phyloP scores from a whole-genome alignment of 2,888 invertebrate species.

The Nomada goodeniana region DNA sequence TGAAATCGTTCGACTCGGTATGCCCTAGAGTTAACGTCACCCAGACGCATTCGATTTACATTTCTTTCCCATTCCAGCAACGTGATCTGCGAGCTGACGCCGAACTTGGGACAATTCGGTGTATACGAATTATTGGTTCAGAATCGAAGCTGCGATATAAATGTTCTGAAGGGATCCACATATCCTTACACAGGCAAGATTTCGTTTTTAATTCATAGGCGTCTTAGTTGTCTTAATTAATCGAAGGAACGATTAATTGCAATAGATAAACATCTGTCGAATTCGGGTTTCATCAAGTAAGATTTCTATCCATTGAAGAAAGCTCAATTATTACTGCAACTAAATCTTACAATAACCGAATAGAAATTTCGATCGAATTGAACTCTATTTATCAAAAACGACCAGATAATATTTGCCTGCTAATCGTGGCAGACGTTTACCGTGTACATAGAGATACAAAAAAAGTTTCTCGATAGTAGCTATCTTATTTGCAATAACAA shows the following conservation, averaged over 20 bases:
- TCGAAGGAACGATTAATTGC: no score
- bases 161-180: slow-evolving; percentile 88
- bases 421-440: background rate
- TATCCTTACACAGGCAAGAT: slow-evolving; percentile 90
- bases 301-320: no score
- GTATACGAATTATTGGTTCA: slow-evolving; percentile 88
- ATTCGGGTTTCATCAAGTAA: no score
- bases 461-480: slow-evolving; percentile 3
- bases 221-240: no score
- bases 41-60: background rate
- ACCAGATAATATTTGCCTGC: no score
- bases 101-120: slow-evolving; percentile 89
- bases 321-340: no score
- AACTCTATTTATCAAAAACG: no score
- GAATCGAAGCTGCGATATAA: slow-evolving; percentile 86
- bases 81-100: slow-evolving; percentile 86
- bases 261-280: no score
- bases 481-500: slow-evolving; percentile 11
- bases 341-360: no score
- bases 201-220: background rate
- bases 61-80: slow-evolving; percentile 83
- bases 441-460: background rate
- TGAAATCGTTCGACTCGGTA: background rate
- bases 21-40: background rate
- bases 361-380: no score